phyloP scores from a whole-genome alignment of 2,797 vertebrate species.

The Yasuhikotakia modesta region DNA sequence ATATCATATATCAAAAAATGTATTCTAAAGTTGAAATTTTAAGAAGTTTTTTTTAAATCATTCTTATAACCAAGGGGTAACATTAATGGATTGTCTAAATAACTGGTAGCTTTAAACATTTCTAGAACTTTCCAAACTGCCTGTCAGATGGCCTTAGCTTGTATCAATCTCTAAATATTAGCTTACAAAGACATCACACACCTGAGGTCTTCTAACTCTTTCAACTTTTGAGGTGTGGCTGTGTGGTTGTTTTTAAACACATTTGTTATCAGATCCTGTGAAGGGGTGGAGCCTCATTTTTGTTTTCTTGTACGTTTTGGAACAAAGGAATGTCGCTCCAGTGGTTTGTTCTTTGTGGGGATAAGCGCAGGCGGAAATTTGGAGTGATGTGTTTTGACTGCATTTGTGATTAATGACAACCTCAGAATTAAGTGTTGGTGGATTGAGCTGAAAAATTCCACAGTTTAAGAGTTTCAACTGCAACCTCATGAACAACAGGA shows the following conservation, averaged over 20 bases:
- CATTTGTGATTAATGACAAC: not conserved
- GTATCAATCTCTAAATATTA: not conserved
- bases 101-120: no score
- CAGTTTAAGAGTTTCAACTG: not conserved
- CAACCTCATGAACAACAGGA: constrained; percentile 16
- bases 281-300: constrained; percentile 6
- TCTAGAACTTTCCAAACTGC: not conserved
- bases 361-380: not conserved
- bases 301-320: constrained; percentile 7
- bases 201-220: constrained; percentile 7
- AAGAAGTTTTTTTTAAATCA: no score
- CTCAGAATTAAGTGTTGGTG: not conserved
- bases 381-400: constrained; percentile 16
- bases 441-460: not conserved
- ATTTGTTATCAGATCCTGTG: constrained; percentile 19
- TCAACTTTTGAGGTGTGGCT: constrained; percentile 27
- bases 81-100: no score
- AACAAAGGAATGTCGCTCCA: not conserved
- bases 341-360: not conserved
- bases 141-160: not conserved
- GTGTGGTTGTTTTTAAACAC: constrained; percentile 10
- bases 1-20: no score
- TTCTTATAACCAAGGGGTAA: no score
- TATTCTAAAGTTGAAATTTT: no score
- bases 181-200: not conserved